These are phyloP conservation scores for Atherix ibis DNA, from an alignment of 2,888 invertebrate species.

Conservation along the genomic window DNA sequence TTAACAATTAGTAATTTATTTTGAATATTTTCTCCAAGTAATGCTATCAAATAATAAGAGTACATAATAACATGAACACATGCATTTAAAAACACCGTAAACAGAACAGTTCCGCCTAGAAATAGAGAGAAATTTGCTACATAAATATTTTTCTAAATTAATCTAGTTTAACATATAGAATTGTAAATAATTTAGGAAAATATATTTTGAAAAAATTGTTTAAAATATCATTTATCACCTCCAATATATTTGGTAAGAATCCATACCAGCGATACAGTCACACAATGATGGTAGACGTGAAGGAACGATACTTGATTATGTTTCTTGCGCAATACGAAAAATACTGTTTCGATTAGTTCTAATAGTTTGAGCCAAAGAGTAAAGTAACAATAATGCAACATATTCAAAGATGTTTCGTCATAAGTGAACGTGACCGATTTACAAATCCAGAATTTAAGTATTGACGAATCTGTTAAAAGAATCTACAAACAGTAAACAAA, in stretches of 20 bases:
- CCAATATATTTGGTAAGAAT: conserved; percentile 44
- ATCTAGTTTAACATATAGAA: no score
- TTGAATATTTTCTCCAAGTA: conserved; percentile 39
- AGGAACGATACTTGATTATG: conserved; percentile 52
- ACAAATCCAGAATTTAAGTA: conserved; percentile 19
- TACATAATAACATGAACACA: conserved; percentile 63
- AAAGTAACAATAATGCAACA: conserved; percentile 38
- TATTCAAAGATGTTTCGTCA: conserved; percentile 19
- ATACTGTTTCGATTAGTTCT: conserved; percentile 52
- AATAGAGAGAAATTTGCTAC: no score
- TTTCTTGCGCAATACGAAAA: conserved; percentile 57
- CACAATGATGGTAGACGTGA: conserved; percentile 57
- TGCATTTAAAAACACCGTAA: conserved; percentile 48
- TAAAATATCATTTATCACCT: no score
- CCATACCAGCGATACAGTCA: conserved; percentile 44
- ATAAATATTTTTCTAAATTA: no score
- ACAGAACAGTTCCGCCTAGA: conserved; percentile 49
- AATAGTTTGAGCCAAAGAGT: conserved; percentile 44
- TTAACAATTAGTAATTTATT: conserved; percentile 42
- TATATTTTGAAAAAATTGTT: no score
- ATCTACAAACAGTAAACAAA: not conserved
- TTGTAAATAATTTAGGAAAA: no score
- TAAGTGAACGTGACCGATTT: conserved; percentile 10
- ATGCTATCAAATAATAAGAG: conserved; percentile 50
- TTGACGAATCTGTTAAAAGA: not conserved